Percentiles rank a stretch among this genome's conserved stretches.
Evolutionary conservation across 2,888 invertebrate genomes (phyloP).

Genomic region (Eustalomyia histrio): DNA sequence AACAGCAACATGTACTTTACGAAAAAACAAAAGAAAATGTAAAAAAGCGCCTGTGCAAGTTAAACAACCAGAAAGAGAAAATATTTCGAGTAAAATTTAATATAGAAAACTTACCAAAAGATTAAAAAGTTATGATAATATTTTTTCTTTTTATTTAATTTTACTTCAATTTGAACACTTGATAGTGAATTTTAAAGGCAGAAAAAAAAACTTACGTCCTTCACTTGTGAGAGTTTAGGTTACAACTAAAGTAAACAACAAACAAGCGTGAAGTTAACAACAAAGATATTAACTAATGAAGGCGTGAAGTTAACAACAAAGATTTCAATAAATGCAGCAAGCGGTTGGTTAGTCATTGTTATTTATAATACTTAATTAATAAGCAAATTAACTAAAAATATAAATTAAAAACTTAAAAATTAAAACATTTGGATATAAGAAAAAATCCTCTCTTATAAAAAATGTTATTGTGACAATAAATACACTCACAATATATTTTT

Average conservation of each 20-base stretch:
- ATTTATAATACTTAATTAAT: no score
- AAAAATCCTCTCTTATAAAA: no score
- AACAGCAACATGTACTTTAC: conserved; percentile 17
- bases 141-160: conserved; percentile 23
- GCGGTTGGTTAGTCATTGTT: no score
- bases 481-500: no score
- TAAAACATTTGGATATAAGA: no score
- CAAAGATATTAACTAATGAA: no score
- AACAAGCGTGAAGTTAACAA: neutral
- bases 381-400: no score
- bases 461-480: no score
- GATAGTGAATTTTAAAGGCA: neutral
- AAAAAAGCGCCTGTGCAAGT: conserved; percentile 64
- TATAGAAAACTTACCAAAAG: conserved; percentile 19
- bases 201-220: neutral
- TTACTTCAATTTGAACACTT: neutral
- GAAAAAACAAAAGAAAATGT: conserved; percentile 35
- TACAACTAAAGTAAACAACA: neutral
- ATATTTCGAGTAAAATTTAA: neutral
- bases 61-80: conserved; percentile 46
- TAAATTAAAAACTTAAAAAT: no score
- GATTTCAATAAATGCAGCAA: no score
- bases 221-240: neutral
- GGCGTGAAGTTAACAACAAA: no score
- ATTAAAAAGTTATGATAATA: neutral